Base-by-base conservation (phyloP, 2,113 vertebrate genomes). In the Clinocottus analis region DNA sequence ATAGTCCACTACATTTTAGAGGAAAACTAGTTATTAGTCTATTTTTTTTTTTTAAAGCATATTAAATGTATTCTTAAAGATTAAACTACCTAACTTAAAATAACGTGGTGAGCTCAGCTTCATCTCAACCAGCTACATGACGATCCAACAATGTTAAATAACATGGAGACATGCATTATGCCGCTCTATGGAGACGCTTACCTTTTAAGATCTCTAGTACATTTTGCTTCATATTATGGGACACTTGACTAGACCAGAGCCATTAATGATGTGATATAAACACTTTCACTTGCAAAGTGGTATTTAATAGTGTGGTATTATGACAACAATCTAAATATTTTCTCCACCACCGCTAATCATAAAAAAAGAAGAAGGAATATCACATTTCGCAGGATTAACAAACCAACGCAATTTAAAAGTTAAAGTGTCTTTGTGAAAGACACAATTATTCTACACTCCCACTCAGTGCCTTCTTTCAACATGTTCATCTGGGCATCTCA, bases 401-500 rank as follows among this genome's bases (percentile, higher is more conserved):
- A 55, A 55, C 39, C 13, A 35, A 56, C 19, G 21, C 37, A 55
- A 35, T 0, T 62, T 76, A 7, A 80, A 7, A 14, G n/a, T 0
- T 3, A 67, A 51, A 0, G 53, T 66, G 5, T 23, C 21, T 64
- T 16, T 45, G 35, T 12, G 16, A 58, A 10, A 10, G 37, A 53
- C 53, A 71, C 0, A 55, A 41, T 33, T 41, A 6, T 63, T 62
- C 59, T 29, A 2, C 55, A 21, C 23, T 67, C 80, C 60, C 4
- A 0, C 35, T 68, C 29, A 56, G 23, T 41, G 45, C 25, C 17
- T 5, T 55, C 31, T 39, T 37, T 49, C 39, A 49, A 59, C 79
- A 58, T 72, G 55, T 62, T 77, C 31, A 61, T 55, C 14, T 58
- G 19, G 41, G 72, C 69, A 61, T 79, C 51, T 21, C 3, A 29